Conservation (phyloP, 2,797 vertebrate genomes). For the Brachyalestes nurse region DNA sequence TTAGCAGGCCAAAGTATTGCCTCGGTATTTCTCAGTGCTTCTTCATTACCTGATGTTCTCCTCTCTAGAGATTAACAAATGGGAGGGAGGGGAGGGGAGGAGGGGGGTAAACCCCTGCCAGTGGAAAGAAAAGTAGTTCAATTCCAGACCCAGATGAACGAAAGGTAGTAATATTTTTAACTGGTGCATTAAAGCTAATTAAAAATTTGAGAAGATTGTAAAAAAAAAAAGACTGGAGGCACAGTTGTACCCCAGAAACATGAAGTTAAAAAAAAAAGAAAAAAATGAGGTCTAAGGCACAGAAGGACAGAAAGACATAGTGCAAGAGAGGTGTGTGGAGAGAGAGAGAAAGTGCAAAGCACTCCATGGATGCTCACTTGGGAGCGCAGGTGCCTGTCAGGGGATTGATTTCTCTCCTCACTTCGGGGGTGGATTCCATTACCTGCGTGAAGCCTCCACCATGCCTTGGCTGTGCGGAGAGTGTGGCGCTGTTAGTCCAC, state of each 20-base stretch:
- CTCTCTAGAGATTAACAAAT: constrained; percentile 49
- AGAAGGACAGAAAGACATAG: not conserved
- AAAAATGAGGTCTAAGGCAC: not conserved
- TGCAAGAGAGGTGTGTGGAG: not conserved
- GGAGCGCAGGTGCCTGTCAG: constrained; percentile 39
- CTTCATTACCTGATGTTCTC: constrained; percentile 40
- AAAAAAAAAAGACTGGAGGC: constrained; percentile 38
- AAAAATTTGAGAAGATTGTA: constrained; percentile 26
- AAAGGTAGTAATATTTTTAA: constrained; percentile 44
- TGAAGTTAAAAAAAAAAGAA: not conserved
- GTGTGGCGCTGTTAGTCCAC: not conserved
- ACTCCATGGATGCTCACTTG: constrained; percentile 21
- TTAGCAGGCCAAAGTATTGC: constrained; percentile 62
- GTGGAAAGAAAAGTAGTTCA: constrained; percentile 64
- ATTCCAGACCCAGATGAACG: constrained; percentile 55
- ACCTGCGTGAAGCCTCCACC: constrained; percentile 28
- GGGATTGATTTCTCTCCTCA: constrained; percentile 42
- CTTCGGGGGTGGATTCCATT: constrained; percentile 48
- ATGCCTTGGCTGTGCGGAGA: not conserved
- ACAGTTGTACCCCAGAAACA: constrained; percentile 15
- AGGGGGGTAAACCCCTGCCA: constrained; percentile 22
- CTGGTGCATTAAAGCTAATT: constrained; percentile 58
- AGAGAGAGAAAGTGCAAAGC: constrained; percentile 7
- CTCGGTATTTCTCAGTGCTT: constrained; percentile 47
- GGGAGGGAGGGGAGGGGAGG: constrained; percentile 33